phyloP scores from a whole-genome alignment of 2,113 vertebrate species.

The Brachypodius melanocephalos region DNA sequence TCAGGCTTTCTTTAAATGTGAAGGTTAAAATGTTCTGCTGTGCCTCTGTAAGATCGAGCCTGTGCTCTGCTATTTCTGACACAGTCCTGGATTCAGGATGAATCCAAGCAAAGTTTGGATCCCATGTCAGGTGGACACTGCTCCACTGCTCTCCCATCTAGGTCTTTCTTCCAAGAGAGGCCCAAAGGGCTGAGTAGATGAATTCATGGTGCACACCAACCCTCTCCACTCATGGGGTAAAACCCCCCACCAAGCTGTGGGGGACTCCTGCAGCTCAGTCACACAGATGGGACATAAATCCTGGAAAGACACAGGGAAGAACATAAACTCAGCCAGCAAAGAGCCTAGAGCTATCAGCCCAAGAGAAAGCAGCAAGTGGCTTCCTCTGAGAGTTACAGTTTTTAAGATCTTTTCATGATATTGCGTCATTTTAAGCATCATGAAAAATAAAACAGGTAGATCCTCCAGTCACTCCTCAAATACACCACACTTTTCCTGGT shows the following conservation, averaged over 20 bases:
- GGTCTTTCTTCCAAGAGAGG: background rate
- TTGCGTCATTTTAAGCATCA: background rate
- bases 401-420: background rate
- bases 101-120: background rate
- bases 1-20: background rate
- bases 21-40: background rate
- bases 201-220: background rate
- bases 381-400: background rate
- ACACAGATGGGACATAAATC: background rate
- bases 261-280: background rate
- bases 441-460: background rate
- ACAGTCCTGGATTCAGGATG: background rate
- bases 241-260: background rate
- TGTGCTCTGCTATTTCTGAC: background rate
- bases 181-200: background rate
- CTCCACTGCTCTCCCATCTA: background rate
- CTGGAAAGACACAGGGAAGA: background rate
- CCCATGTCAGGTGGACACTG: background rate
- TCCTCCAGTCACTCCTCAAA: background rate
- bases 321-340: background rate
- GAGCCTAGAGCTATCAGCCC: background rate
- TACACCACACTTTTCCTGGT: background rate
- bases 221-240: background rate
- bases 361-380: background rate
- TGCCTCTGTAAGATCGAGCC: background rate